Evolutionary conservation across 1,140 invertebrate genomes (phyloP).

Genomic region (Oncopeltus fasciatus): DNA sequence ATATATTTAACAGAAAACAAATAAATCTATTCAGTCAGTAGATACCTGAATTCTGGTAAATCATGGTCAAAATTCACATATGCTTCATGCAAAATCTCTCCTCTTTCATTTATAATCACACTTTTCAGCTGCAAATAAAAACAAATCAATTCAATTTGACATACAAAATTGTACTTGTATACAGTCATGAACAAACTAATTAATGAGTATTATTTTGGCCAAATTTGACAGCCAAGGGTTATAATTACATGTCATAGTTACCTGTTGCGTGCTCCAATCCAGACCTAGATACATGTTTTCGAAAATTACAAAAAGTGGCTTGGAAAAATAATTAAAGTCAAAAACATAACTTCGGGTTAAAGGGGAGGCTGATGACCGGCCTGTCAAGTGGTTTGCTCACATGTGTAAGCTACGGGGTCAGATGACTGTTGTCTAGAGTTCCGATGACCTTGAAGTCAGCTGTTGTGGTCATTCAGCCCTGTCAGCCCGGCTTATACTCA

Average conservation of each 20-base stretch:
- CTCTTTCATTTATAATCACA: constrained; percentile 59
- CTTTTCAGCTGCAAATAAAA: constrained; percentile 67
- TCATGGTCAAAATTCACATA: constrained; percentile 79
- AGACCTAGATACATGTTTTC: constrained; percentile 49
- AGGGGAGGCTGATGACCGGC: too few species aligned
- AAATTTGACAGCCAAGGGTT: background rate
- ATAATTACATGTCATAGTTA: constrained; percentile 26
- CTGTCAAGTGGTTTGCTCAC: too few species aligned
- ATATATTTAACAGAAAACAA: background rate
- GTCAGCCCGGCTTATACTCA: too few species aligned
- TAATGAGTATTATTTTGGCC: background rate
- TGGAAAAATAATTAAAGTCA: too few species aligned
- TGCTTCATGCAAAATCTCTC: constrained; percentile 59
- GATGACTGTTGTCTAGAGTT: too few species aligned
- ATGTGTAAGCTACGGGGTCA: too few species aligned
- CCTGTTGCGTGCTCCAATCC: constrained; percentile 70
- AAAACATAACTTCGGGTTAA: too few species aligned
- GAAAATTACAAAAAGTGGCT: too few species aligned
- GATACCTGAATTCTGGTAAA: constrained; percentile 75
- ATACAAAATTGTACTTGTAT: background rate
- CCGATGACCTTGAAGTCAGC: too few species aligned
- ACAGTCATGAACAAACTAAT: constrained; percentile 12
- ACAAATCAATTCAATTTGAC: constrained; percentile 1
- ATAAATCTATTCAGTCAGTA: background rate
- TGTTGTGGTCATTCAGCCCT: too few species aligned